These are phyloP conservation scores for Dasyprocta punctata DNA, from an alignment of 2,113 vertebrate species.

Conservation along the genomic window DNA sequence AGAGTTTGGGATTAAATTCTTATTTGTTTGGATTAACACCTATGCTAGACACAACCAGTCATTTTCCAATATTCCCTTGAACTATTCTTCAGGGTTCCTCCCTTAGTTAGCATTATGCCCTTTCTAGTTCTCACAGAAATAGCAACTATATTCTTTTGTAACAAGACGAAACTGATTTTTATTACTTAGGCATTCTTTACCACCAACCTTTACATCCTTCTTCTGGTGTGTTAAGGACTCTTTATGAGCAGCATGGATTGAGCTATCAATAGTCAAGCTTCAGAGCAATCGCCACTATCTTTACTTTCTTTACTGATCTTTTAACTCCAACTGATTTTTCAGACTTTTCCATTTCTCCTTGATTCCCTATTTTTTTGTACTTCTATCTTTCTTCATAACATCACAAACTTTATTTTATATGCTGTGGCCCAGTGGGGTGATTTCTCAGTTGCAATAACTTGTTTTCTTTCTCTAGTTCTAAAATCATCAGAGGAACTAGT, in stretches of 20 bases:
- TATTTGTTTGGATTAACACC: background rate
- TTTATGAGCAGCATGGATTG: background rate
- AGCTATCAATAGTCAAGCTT: background rate
- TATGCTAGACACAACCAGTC: background rate
- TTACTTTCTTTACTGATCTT: constrained; percentile 56
- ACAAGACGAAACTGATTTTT: constrained; percentile 22
- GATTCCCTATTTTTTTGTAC: constrained; percentile 54
- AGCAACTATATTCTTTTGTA: background rate
- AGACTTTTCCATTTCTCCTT: constrained; percentile 58
- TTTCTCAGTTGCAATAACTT: constrained; percentile 66
- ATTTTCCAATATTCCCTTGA: constrained; percentile 37
- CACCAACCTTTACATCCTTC: background rate
- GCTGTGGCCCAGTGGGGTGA: constrained; percentile 58
- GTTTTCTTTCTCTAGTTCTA: constrained; percentile 62
- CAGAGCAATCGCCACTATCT: background rate
- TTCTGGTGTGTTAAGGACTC: background rate
- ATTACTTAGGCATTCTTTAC: background rate
- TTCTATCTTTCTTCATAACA: constrained; percentile 58
- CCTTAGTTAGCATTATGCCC: background rate
- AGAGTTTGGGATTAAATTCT: background rate
- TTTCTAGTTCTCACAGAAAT: constrained; percentile 11
- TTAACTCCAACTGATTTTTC: constrained; percentile 70
- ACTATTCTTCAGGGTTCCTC: constrained; percentile 8
- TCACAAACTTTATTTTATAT: constrained; percentile 61
- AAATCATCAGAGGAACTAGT: constrained; percentile 56